Percentiles rank a stretch among this genome's conserved stretches.
Conservation (phyloP, 2,888 invertebrate species). For the Mesorhabditis belari region DNA sequence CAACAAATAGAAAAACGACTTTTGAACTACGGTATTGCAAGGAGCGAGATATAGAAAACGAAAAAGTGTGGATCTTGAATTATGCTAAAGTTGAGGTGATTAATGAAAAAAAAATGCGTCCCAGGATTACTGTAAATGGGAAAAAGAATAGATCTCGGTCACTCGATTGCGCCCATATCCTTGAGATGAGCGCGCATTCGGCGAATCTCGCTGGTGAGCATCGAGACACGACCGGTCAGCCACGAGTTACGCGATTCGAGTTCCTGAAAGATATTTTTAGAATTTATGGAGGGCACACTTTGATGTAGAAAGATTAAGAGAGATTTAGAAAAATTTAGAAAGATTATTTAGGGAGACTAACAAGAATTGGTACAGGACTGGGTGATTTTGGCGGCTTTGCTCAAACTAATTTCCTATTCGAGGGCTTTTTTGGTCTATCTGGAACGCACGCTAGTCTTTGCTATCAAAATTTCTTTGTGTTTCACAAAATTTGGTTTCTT, state of each 20-base stretch:
- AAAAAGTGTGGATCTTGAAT: not conserved
- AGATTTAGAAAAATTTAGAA: not conserved
- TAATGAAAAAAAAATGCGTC: too few species aligned
- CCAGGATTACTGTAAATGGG: too few species aligned
- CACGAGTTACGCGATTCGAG: not conserved
- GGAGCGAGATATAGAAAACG: not conserved
- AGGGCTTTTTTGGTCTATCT: too few species aligned
- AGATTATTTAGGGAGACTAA: too few species aligned
- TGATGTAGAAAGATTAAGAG: not conserved
- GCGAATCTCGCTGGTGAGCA: not conserved
- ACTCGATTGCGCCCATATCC: not conserved
- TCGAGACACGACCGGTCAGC: not conserved
- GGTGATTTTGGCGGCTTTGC: conserved; percentile 35
- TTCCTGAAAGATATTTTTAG: not conserved
- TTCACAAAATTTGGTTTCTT: too few species aligned
- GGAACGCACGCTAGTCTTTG: not conserved
- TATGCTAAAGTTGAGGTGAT: too few species aligned
- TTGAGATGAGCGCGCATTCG: not conserved
- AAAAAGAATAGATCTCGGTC: too few species aligned
- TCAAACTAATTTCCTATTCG: too few species aligned
- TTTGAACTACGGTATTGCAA: too few species aligned
- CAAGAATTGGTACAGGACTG: conserved; percentile 10
- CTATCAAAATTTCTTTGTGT: not conserved
- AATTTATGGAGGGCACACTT: not conserved
- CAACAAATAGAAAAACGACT: not conserved